Base-by-base conservation (phyloP, 2,113 vertebrate species). In the Epinephelus fuscoguttatus region DNA sequence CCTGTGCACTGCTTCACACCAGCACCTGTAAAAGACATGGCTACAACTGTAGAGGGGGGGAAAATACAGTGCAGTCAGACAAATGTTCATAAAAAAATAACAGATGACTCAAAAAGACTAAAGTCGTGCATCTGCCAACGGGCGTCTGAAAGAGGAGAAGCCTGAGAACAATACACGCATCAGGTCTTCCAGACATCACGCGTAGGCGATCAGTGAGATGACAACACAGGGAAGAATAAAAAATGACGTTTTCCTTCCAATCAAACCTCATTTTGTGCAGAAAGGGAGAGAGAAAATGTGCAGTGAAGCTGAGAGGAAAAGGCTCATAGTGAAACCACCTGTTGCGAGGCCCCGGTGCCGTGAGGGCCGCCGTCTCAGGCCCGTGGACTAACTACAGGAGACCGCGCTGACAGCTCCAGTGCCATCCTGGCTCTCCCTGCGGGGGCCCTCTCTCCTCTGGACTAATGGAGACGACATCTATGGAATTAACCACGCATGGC, bases 381-480 rank as follows among this genome's bases (percentile, higher is more conserved):
- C 63, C 5, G 2, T 49, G 53, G 78, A 52, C 73, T 79, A 78
- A 84, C 40, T 75, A 37, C 21, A 82, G 70, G 78, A 85, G 85
- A 82, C 60, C 6, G 42, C 30, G 81, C 78, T 82, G 90, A 92
- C 79, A 85, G 85, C 74, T 78, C 72, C 72, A 61, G 80, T 85
- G 78, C 82, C 90, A 88, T 86, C 88, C 75, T 17, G 74, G 68
- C 69, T 73, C 61, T 73, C 60, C 69, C 9, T 0, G 45, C 19
- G 21, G 67, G 40, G 75, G 52, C 81, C 62, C 64, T 45, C 57
- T 55, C 63, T 72, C 64, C 47, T 78, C 63, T 37, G 60, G 63
- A 62, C 82, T 85, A 88, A 85, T 75, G 82, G 76, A 91, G 88
- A 92, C 13, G 52, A 84, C 78, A 86, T 87, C 85, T 83, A 78